Base-by-base conservation (phyloP, 2,797 vertebrate genomes). In the Parauchenoglanis punctatus region DNA sequence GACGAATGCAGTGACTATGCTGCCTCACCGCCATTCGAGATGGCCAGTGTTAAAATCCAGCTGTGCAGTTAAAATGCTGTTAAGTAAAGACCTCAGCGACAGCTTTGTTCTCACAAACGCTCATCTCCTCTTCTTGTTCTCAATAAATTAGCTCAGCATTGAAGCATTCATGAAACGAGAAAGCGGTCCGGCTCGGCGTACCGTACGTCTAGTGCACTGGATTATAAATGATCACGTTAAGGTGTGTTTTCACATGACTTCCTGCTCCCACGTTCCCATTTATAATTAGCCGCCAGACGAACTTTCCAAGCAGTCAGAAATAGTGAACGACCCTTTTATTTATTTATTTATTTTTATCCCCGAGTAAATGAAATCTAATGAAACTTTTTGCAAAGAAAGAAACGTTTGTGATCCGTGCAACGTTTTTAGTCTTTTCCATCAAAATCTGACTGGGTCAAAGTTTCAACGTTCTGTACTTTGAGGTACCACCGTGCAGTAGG, bases 11-110 rank as follows among this genome's bases (percentile, higher is more conserved):
- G 44, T 7, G 75, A 1, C 18, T 49, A 23, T 46, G 86, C 89
- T 72, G 58, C n/a, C 28, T 78, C 44, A 12, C 44, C 1, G n/a
- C 18, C 49, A 18, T 54, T 76, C 7, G 12, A 76, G 44, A 17
- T 15, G 20, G 83, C 83, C 87, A 49, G 83, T 87, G 90, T 87
- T 94, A 91, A 91, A 81, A 68, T 63, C 23, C 17, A 7, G 17
- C 10, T 72, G 28, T 58, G 17, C 10, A 52, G 28, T 63, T 63
- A 85, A 72, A 80, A 78, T 73, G 13, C n/a, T 40, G 44, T 56
- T 86, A 31, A 65, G 72, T 84, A 81, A 86, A 61, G n/a, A 75
- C 68, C 83, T 89, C 44, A 54, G 40, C 31, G 80, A 35, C 56
- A 35, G 77, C 78, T 70, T 87, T 72, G 31, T 49, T 65, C 67